These are phyloP conservation scores for Acyrthosiphon pisum DNA, from an alignment of 1,140 invertebrate species.

Conservation along the genomic window DNA sequence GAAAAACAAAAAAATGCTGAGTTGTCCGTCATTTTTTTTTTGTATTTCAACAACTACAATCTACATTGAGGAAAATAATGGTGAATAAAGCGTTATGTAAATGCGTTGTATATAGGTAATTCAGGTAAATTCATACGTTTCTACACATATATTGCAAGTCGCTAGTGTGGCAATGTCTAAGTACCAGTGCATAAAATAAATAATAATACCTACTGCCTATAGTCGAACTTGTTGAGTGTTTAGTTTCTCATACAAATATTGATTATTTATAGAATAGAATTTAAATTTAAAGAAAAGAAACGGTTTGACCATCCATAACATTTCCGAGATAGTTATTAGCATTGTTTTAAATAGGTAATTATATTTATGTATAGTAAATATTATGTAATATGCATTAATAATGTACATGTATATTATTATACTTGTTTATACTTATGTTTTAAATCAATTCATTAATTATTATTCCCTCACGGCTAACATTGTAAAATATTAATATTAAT, in stretches of 20 bases:
- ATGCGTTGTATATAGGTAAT: background rate
- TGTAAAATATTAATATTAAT: background rate
- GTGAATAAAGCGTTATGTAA: background rate
- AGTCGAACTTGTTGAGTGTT: background rate
- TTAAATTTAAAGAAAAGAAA: background rate
- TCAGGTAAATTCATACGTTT: background rate
- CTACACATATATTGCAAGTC: background rate
- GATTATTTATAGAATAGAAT: background rate
- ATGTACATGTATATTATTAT: background rate
- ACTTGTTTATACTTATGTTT: background rate
- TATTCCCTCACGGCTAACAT: background rate
- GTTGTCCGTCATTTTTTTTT: background rate
- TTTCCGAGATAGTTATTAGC: too few species aligned
- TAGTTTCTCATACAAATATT: background rate
- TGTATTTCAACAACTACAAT: background rate
- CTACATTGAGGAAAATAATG: background rate
- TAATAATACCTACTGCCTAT: background rate
- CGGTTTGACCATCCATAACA: too few species aligned
- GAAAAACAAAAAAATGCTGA: background rate
- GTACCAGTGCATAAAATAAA: background rate
- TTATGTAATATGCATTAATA: background rate
- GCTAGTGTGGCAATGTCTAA: background rate
- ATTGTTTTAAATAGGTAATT: background rate
- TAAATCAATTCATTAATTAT: background rate
- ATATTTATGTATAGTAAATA: background rate